Conservation (phyloP, 2,113 vertebrate genomes). For the Phaetusa simplex region DNA sequence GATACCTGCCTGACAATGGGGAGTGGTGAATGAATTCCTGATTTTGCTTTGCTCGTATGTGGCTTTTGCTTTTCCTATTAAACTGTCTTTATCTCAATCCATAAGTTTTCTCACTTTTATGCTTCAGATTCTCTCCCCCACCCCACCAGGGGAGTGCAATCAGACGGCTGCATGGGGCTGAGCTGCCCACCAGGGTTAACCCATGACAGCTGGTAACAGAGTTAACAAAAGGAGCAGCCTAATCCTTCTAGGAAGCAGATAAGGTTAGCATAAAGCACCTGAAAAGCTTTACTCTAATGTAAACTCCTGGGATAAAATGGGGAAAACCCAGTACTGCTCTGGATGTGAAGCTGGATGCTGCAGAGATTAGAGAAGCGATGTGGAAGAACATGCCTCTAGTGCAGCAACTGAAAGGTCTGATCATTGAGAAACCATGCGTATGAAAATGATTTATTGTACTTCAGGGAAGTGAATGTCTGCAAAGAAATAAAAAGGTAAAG, state of each 20-base stretch:
- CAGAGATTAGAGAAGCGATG: background rate
- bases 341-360: background rate
- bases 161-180: accelerated
- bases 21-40: background rate
- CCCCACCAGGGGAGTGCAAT: background rate
- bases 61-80: background rate
- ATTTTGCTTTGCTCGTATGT: background rate
- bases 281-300: background rate
- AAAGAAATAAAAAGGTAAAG: background rate
- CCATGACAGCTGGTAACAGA: background rate
- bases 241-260: background rate
- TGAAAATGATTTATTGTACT: background rate
- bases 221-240: background rate
- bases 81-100: background rate
- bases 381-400: background rate
- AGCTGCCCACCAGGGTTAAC: background rate
- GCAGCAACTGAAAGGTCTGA: background rate
- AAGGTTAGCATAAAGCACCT: background rate
- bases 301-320: background rate
- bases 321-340: background rate
- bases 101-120: background rate
- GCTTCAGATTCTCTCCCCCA: background rate
- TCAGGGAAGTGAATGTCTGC: background rate
- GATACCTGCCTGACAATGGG: background rate
- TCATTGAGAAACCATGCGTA: background rate